Evolutionary conservation across 2,797 vertebrate genomes (phyloP).

Genomic region (Percopsis omiscomaycus): DNA sequence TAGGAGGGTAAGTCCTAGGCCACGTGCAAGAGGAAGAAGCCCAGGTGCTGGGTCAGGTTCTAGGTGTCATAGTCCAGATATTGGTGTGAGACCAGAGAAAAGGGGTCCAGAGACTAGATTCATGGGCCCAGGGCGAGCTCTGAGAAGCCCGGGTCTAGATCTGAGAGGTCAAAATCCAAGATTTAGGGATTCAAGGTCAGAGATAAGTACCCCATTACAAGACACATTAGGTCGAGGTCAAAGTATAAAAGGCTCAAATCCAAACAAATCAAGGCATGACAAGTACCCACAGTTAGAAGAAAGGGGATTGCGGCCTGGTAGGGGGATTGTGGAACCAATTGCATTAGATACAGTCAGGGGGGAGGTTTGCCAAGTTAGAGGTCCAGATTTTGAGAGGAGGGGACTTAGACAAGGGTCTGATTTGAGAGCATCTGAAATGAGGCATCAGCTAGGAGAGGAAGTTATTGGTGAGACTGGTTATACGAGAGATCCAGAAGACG

Average conservation of each 20-base stretch:
- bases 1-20: neutral
- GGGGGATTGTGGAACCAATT: slow-evolving; percentile 21
- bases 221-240: neutral
- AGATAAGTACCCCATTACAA: neutral
- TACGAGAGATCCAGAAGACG: slow-evolving; percentile 28
- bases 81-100: neutral
- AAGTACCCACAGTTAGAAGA: slow-evolving; percentile 25
- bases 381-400: neutral
- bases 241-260: slow-evolving; percentile 17
- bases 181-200: neutral
- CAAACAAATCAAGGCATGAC: slow-evolving; percentile 22
- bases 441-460: neutral
- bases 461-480: slow-evolving; percentile 23
- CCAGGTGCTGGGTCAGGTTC: neutral
- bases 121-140: neutral
- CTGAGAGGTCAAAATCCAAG: neutral
- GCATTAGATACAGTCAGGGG: slow-evolving; percentile 18
- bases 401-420: neutral
- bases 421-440: slow-evolving; percentile 14
- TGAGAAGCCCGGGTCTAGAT: slow-evolving; percentile 2
- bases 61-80: slow-evolving; percentile 5
- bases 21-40: neutral
- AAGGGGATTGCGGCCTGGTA: neutral
- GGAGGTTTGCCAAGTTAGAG: neutral
- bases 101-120: slow-evolving; percentile 1